These are phyloP conservation scores for Apantesis nais DNA, from an alignment of 2,888 invertebrate genomes.

Conservation along the genomic window DNA sequence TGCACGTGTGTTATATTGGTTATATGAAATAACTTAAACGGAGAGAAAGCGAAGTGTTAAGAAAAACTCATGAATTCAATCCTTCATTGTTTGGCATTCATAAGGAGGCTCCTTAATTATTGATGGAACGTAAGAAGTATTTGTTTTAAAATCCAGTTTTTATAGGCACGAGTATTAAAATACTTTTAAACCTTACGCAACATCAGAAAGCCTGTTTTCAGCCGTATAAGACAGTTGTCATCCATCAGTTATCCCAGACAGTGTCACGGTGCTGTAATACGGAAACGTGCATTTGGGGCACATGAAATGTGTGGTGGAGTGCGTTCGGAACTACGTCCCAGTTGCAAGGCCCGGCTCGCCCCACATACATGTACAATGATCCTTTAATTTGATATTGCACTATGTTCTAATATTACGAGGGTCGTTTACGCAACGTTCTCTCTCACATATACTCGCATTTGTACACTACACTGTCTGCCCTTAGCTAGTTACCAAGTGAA, in stretches of 20 bases:
- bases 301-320: slow-evolving; percentile 63
- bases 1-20: slow-evolving; percentile 16
- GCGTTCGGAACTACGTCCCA: slow-evolving; percentile 66
- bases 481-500: slow-evolving; percentile 17
- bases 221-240: slow-evolving; percentile 26
- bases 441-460: slow-evolving; percentile 40
- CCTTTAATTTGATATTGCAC: slow-evolving; percentile 72
- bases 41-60: slow-evolving; percentile 51
- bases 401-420: slow-evolving; percentile 58
- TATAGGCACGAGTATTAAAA: neutral
- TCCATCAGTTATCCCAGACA: slow-evolving; percentile 27
- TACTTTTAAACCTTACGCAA: neutral
- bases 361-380: slow-evolving; percentile 65
- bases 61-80: slow-evolving; percentile 49
- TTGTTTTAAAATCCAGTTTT: neutral
- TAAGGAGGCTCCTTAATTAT: neutral
- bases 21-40: slow-evolving; percentile 50
- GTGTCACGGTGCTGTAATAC: slow-evolving; percentile 60
- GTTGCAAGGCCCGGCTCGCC: slow-evolving; percentile 58
- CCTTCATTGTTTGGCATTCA: slow-evolving; percentile 22
- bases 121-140: neutral
- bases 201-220: slow-evolving; percentile 17
- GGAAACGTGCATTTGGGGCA: slow-evolving; percentile 73
- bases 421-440: slow-evolving; percentile 62
- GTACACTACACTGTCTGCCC: slow-evolving; percentile 29